Conservation (phyloP, 2,113 vertebrate species). For the Erpornis zantholeuca region DNA sequence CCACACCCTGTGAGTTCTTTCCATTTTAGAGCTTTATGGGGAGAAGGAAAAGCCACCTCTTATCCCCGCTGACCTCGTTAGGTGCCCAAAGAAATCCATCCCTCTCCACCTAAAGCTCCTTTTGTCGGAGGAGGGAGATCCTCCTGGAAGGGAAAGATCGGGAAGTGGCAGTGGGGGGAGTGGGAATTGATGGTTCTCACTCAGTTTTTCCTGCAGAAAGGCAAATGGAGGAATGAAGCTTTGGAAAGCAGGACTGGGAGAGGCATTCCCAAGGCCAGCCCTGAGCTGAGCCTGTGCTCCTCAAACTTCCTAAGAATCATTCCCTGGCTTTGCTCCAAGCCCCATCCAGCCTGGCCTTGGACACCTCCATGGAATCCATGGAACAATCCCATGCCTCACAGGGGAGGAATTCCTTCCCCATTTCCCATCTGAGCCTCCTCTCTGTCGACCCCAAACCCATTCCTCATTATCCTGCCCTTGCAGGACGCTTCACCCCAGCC, state of each 20-base stretch:
- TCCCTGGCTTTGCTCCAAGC: neutral
- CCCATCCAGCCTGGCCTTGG: neutral
- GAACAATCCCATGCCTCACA: neutral
- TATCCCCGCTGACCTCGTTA: neutral
- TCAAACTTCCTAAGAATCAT: neutral
- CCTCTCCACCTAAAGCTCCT: neutral
- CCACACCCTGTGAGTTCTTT: neutral
- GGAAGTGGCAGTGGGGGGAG: fast-evolving
- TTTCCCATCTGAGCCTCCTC: fast-evolving
- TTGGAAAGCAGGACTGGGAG: neutral
- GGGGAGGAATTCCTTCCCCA: neutral
- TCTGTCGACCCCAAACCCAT: too few relatives aligned
- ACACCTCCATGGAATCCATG: neutral
- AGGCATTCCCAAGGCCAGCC: neutral
- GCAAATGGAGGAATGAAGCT: neutral
- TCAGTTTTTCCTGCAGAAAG: neutral
- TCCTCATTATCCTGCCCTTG: neutral
- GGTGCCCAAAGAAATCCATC: neutral
- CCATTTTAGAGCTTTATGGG: neutral
- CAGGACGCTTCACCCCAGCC: too few relatives aligned
- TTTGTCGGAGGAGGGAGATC: neutral
- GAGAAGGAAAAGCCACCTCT: neutral
- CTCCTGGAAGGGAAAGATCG: too few relatives aligned
- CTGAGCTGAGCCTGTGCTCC: neutral
- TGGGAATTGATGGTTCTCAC: fast-evolving